phyloP scores from a whole-genome alignment of 2,797 vertebrate species.

The Gymnocypris eckloni region DNA sequence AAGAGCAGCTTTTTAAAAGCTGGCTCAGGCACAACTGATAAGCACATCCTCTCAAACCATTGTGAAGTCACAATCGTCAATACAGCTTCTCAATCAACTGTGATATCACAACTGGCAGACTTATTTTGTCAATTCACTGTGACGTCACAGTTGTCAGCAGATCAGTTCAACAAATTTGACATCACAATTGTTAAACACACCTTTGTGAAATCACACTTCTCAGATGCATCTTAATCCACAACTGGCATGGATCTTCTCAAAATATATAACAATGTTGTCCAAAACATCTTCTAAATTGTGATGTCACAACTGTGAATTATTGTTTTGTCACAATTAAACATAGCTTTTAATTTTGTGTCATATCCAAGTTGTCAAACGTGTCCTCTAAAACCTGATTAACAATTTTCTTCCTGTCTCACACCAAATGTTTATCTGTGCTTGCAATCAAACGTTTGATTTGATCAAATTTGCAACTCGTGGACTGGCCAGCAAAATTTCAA shows the following conservation, averaged over 20 bases:
- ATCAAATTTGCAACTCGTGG: conserved; percentile 70
- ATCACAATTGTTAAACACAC: background rate
- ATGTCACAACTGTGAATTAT: background rate
- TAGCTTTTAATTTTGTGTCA: background rate
- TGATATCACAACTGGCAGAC: conserved; percentile 17
- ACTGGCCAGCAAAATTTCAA: conserved; percentile 55
- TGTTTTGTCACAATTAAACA: background rate
- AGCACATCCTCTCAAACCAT: conserved; percentile 3
- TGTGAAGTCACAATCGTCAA: background rate
- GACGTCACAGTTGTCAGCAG: background rate
- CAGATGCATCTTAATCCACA: background rate
- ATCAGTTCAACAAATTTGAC: background rate
- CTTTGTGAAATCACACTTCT: conserved; percentile 8
- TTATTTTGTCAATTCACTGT: background rate
- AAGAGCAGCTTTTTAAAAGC: conserved; percentile 62
- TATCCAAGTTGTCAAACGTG: background rate
- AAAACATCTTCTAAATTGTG: background rate
- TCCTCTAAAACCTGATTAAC: background rate
- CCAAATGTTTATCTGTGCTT: conserved; percentile 74
- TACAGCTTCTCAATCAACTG: background rate
- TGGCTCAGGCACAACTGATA: background rate
- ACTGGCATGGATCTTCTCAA: background rate
- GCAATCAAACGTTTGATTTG: conserved; percentile 76
- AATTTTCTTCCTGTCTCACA: conserved; percentile 74
- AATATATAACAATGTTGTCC: background rate